Evolutionary conservation across 2,113 vertebrate genomes (phyloP).

Genomic region (Gallinago undulata): DNA sequence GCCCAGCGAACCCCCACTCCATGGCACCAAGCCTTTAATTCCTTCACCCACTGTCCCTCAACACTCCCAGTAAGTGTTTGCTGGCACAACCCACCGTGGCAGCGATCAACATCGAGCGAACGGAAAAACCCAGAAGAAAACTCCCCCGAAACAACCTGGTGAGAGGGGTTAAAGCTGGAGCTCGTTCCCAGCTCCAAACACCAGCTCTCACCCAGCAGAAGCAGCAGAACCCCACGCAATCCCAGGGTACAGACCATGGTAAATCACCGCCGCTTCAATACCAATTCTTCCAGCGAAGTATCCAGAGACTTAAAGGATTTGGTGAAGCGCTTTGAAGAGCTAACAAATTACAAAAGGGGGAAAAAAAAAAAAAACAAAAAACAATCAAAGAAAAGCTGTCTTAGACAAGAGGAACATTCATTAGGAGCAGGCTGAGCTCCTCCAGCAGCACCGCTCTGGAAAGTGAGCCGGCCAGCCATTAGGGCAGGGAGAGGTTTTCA

Average conservation of each 20-base stretch:
- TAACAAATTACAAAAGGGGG: neutral
- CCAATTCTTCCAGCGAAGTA: neutral
- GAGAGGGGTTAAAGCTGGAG: rapidly evolving
- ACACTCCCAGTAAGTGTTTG: neutral
- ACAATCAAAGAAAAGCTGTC: neutral
- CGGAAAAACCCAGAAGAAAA: neutral
- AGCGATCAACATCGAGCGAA: neutral
- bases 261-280: neutral
- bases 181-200: neutral
- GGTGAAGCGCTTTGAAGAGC: neutral
- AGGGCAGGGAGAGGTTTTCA: neutral
- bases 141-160: no score
- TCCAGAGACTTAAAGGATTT: neutral
- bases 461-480: neutral
- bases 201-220: neutral
- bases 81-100: neutral
- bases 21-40: neutral
- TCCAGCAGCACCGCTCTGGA: neutral
- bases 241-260: neutral
- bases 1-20: neutral
- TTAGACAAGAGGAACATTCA: neutral
- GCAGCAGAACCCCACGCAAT: neutral
- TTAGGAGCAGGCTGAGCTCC: neutral
- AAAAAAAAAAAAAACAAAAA: neutral
- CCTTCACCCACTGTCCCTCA: neutral